These are phyloP conservation scores for Coleophora deauratella DNA, from an alignment of 2,888 invertebrate species.

Conservation along the genomic window DNA sequence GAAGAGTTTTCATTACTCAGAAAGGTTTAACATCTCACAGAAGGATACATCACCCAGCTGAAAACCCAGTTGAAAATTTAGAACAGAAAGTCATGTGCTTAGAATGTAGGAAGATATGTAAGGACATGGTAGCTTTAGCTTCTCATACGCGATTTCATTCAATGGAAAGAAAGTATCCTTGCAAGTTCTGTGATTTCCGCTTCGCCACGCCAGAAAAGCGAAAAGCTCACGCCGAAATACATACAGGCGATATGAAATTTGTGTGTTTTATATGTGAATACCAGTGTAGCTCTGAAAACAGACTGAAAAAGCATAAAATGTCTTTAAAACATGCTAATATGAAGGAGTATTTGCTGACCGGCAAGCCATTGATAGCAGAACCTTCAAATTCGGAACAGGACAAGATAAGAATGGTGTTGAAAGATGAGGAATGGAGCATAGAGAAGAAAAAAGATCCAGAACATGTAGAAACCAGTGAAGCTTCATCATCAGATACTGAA, in stretches of 20 bases:
- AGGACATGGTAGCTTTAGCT: constrained; percentile 47
- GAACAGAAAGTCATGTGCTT: constrained; percentile 54
- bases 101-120: constrained; percentile 60
- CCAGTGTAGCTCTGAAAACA: constrained; percentile 58
- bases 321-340: constrained; percentile 56
- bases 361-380: constrained; percentile 38
- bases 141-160: constrained; percentile 63
- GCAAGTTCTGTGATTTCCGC: constrained; percentile 62
- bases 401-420: constrained; percentile 18
- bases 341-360: constrained; percentile 52
- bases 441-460: constrained; percentile 32
- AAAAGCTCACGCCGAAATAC: constrained; percentile 52
- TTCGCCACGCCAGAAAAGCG: constrained; percentile 58
- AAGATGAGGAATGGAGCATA: constrained; percentile 31
- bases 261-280: constrained; percentile 68
- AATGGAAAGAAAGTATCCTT: constrained; percentile 52
- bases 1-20: constrained; percentile 54
- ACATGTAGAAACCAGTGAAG: constrained; percentile 14
- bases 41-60: constrained; percentile 50
- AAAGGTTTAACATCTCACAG: constrained; percentile 56
- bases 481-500: constrained; percentile 8
- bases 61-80: constrained; percentile 31
- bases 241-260: constrained; percentile 64
- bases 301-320: constrained; percentile 52
- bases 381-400: constrained; percentile 34